Conservation (phyloP, 2,113 vertebrate species). For the Parus major region DNA sequence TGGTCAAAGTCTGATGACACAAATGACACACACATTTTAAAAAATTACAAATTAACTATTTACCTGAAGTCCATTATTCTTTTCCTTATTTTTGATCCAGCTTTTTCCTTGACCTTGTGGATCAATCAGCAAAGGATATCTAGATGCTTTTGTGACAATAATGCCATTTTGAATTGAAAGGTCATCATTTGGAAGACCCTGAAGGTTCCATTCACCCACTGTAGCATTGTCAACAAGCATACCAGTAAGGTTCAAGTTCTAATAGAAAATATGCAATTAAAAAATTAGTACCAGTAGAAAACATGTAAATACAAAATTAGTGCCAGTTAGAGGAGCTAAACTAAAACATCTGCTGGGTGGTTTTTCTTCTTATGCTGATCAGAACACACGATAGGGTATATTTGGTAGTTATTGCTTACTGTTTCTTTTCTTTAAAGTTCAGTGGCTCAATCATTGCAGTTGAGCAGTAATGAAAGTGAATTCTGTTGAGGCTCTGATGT, state of each 20-base stretch:
- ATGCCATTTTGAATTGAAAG: constrained; percentile 88
- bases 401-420: neutral
- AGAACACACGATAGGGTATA: neutral
- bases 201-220: constrained; percentile 83
- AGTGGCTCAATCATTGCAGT: neutral
- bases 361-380: neutral
- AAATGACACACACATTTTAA: neutral
- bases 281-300: neutral
- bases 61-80: constrained; percentile 81
- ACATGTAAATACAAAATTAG: neutral
- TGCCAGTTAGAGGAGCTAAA: neutral
- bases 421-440: neutral
- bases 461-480: neutral
- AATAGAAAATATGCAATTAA: neutral
- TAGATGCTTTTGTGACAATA: constrained; percentile 83
- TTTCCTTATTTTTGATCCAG: constrained; percentile 86
- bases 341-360: neutral
- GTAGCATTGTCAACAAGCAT: constrained; percentile 84
- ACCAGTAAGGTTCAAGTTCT: constrained; percentile 80
- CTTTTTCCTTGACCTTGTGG: constrained; percentile 87
- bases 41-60: neutral
- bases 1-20: neutral
- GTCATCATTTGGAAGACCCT: constrained; percentile 84
- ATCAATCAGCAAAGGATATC: constrained; percentile 86
- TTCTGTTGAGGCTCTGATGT: neutral